phyloP scores from a whole-genome alignment of 1,140 invertebrate species.

The Euglossa dilemma region DNA sequence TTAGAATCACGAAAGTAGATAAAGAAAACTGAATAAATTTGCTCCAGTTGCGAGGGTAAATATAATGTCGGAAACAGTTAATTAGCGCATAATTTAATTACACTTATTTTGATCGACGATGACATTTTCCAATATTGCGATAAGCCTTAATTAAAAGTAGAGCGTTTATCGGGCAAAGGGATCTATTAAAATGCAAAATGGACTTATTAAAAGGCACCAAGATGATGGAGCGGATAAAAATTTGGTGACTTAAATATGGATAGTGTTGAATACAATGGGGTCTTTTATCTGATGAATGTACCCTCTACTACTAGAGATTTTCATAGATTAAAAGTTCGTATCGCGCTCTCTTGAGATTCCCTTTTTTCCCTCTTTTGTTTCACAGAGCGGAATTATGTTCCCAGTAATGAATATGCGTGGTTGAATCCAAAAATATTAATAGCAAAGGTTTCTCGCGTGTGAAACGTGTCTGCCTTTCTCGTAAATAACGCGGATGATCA shows the following conservation, averaged over 20 bases:
- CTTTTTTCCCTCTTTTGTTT: background rate
- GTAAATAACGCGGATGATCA: background rate
- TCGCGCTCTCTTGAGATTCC: background rate
- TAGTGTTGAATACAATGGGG: constrained; percentile 28
- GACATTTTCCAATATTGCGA: background rate
- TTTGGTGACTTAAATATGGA: constrained; percentile 13
- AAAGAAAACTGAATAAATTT: too few species aligned
- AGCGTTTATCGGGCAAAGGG: background rate
- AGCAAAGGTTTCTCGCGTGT: background rate
- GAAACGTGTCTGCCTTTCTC: background rate
- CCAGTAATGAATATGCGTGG: constrained; percentile 5
- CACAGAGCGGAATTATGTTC: background rate
- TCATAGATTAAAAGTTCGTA: constrained; percentile 25
- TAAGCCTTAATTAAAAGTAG: background rate
- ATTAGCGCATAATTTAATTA: background rate
- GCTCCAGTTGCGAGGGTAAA: too few species aligned
- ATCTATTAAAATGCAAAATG: constrained; percentile 10
- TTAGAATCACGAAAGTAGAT: too few species aligned
- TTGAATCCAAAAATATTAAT: background rate
- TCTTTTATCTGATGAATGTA: constrained; percentile 24
- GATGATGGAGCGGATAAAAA: background rate
- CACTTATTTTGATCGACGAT: background rate
- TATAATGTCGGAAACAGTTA: too few species aligned
- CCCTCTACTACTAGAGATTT: constrained; percentile 1
- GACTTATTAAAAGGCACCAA: background rate